Evolutionary conservation across 2,888 invertebrate genomes (phyloP).

Genomic region (Hipparchia semele): DNA sequence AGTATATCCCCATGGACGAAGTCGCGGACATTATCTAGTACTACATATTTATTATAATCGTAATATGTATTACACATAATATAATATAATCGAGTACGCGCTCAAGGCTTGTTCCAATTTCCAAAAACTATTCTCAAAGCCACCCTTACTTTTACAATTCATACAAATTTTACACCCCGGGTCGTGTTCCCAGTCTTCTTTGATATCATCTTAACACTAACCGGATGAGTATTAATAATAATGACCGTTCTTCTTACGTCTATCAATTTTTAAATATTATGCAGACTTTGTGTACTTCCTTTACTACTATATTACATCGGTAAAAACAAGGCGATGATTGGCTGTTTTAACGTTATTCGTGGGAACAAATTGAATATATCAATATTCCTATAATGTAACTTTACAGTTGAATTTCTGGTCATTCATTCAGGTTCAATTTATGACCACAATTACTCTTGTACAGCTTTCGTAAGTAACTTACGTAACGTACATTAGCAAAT

Average conservation of each 20-base stretch:
- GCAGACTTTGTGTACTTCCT: conserved; percentile 15
- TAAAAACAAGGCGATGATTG: not conserved
- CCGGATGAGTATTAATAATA: conserved; percentile 31
- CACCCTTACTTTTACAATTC: conserved; percentile 15
- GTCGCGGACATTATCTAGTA: too few relatives aligned
- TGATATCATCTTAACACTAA: conserved; percentile 55
- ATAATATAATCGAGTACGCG: not conserved
- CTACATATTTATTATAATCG: too few relatives aligned
- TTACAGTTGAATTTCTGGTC: not conserved
- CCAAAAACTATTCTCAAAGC: conserved; percentile 15
- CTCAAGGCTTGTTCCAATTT: not conserved
- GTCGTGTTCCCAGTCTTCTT: conserved; percentile 61
- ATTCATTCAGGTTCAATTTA: too few relatives aligned
- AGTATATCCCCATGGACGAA: too few relatives aligned
- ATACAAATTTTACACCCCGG: conserved; percentile 42
- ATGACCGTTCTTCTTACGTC: conserved; percentile 21
- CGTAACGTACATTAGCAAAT: too few relatives aligned
- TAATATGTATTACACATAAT: too few relatives aligned
- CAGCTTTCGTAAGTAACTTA: too few relatives aligned
- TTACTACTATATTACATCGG: conserved; percentile 5
- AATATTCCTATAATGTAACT: not conserved
- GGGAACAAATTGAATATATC: not conserved
- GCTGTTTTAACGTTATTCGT: not conserved
- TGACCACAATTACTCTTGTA: too few relatives aligned
- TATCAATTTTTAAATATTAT: conserved; percentile 14